Evolutionary conservation across 2,113 vertebrate genomes (phyloP), one percentile per base, ranked within the genome.

Genomic region (Nyctibius bracteatus): DNA sequence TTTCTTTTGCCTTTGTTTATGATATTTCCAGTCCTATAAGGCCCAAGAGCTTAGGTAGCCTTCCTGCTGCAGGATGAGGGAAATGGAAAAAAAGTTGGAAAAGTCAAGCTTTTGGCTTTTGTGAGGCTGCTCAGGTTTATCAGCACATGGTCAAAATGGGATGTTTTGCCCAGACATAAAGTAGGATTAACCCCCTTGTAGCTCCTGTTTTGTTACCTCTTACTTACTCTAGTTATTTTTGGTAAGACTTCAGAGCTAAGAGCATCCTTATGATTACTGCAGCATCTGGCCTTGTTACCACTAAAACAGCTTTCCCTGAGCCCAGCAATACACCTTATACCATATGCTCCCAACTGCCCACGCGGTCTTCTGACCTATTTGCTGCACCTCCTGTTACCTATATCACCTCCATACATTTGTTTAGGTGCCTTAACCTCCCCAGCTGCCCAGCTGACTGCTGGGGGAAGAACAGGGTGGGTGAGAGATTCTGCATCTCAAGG

Each of bases 371-470:
- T 43, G 55, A 33, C 30, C 18, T 19, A 0, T 37, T 33, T 57
- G 12, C n/a, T 35, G 54, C 4, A 5, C 17, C 16, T 57, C 5
- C n/a, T 5, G 0, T 16, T 19, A 4, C 4, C 24, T 21, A 0
- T 14, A 0, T 14, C 19, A 7, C 21, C 46, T 10, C 23, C 49
- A 3, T 9, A 18, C 10, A 15, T 59, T 39, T 4, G 10, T 18
- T 28, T 4, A 12, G 72, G 24, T 27, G 41, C 47, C 59, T 47
- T 18, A n/a, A 10, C 6, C 22, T 37, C 46, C 15, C 33, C 19
- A 21, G 28, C 43, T 72, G 68, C 35, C 47, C 33, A 13, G 37
- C 13, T 28, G 85, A 11, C 43, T 68, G 58, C 28, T 11, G 1
- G 47, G 10, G 13, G 5, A 13, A 33, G 49, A 81, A 1, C 8